These are phyloP conservation scores for Mormyrops boulengeri DNA, from an alignment of 2,797 vertebrate species.

Conservation along the genomic window DNA sequence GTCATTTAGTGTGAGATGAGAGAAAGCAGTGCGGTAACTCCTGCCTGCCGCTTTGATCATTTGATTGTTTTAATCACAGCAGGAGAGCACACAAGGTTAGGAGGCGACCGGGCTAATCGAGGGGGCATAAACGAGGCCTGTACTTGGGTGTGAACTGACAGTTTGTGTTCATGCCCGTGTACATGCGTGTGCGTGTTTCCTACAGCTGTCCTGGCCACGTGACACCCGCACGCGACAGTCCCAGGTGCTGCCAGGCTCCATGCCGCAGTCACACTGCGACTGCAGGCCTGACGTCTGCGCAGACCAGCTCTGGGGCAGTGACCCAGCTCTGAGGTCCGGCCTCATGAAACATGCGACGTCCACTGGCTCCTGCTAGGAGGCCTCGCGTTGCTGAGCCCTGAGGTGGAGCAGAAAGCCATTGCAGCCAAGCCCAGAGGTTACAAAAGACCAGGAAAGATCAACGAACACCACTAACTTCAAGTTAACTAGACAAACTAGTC, in stretches of 20 bases:
- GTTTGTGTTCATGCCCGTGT: neutral
- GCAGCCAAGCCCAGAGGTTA: no score
- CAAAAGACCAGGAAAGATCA: neutral
- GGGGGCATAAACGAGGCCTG: neutral
- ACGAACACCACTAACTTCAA: neutral
- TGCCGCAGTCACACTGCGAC: neutral
- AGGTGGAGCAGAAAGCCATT: no score
- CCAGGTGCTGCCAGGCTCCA: neutral
- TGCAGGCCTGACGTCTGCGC: neutral
- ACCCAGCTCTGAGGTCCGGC: neutral
- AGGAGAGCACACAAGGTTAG: neutral
- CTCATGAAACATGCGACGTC: neutral
- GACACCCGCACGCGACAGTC: neutral
- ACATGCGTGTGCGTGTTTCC: neutral
- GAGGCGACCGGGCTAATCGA: neutral
- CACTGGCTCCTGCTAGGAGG: neutral
- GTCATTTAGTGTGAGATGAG: neutral
- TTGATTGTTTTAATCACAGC: neutral
- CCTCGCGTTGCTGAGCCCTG: no score
- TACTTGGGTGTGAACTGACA: neutral
- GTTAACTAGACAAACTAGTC: neutral
- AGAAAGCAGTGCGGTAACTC: neutral
- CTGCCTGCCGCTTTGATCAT: neutral
- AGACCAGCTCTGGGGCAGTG: neutral
- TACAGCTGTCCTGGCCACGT: neutral